Percentiles rank a stretch among this genome's conserved stretches.
phyloP scores from a whole-genome alignment of 2,797 vertebrate species.

The Prunella strophiata region DNA sequence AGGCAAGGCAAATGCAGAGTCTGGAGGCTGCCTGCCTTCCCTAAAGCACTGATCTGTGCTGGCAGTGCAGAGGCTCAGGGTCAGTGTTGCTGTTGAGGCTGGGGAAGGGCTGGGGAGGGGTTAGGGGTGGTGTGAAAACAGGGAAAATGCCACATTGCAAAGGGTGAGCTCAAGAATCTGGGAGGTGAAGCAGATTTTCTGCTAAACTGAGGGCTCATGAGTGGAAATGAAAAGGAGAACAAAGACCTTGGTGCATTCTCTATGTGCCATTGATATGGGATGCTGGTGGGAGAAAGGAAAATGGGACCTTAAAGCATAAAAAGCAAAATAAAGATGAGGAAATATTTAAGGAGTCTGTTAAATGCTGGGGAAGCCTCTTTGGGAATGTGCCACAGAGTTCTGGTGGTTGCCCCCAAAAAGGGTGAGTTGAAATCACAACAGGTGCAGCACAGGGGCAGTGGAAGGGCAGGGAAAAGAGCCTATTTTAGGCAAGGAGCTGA shows the following conservation, averaged over 20 bases:
- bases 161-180: neutral
- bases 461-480: neutral
- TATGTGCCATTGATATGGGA: fast-evolving
- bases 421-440: neutral
- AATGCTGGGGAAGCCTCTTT: neutral
- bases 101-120: neutral
- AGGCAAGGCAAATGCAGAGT: neutral
- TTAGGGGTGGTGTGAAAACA: neutral
- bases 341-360: neutral
- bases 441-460: neutral
- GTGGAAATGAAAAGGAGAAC: neutral
- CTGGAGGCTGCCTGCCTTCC: neutral
- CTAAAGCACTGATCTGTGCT: neutral
- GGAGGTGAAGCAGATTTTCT: neutral
- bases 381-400: neutral
- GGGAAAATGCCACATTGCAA: neutral
- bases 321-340: neutral
- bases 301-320: fast-evolving
- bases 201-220: fast-evolving
- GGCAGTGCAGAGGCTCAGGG: neutral
- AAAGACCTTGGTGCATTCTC: neutral
- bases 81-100: neutral
- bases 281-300: neutral
- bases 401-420: neutral
- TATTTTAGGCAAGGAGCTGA: neutral